Evolutionary conservation across 2,113 vertebrate genomes (phyloP).

Genomic region (Prochilodus magdalenae): DNA sequence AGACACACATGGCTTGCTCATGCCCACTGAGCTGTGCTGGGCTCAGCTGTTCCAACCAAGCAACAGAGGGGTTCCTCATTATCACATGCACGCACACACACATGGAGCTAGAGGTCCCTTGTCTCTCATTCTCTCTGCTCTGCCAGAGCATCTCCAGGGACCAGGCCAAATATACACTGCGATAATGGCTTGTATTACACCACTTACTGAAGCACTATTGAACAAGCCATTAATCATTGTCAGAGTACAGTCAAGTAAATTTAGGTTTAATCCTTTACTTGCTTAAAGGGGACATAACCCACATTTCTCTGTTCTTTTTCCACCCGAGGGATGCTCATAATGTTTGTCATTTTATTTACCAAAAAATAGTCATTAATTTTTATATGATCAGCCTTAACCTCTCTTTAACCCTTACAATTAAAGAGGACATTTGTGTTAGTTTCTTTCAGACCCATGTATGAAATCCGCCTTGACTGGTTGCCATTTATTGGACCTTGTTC

Average conservation of each 20-base stretch:
- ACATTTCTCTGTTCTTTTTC: too few species aligned
- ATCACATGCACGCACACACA: slow-evolving; percentile 18
- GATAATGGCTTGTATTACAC: slow-evolving; percentile 31
- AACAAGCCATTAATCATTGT: slow-evolving; percentile 18
- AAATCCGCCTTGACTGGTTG: too few species aligned
- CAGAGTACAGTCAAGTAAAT: slow-evolving; percentile 1
- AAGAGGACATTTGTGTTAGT: too few species aligned
- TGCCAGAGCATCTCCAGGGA: slow-evolving; percentile 20
- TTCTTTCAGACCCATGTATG: too few species aligned
- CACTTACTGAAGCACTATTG: slow-evolving; percentile 32
- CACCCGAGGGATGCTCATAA: too few species aligned
- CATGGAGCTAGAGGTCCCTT: slow-evolving; percentile 18
- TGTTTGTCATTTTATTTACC: too few species aligned
- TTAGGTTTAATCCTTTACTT: neutral
- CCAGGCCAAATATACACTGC: slow-evolving; percentile 37
- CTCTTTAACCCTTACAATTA: too few species aligned
- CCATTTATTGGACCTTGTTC: too few species aligned
- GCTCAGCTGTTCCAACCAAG: slow-evolving; percentile 43
- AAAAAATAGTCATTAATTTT: too few species aligned
- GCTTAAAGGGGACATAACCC: too few species aligned
- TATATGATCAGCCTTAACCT: too few species aligned
- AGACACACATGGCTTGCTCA: slow-evolving; percentile 4
- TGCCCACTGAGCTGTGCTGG: slow-evolving; percentile 12
- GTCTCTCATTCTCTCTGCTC: slow-evolving; percentile 9
- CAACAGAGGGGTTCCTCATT: slow-evolving; percentile 29